Evolutionary conservation across 2,113 vertebrate species (phyloP).

Genomic region (Nestor notabilis): DNA sequence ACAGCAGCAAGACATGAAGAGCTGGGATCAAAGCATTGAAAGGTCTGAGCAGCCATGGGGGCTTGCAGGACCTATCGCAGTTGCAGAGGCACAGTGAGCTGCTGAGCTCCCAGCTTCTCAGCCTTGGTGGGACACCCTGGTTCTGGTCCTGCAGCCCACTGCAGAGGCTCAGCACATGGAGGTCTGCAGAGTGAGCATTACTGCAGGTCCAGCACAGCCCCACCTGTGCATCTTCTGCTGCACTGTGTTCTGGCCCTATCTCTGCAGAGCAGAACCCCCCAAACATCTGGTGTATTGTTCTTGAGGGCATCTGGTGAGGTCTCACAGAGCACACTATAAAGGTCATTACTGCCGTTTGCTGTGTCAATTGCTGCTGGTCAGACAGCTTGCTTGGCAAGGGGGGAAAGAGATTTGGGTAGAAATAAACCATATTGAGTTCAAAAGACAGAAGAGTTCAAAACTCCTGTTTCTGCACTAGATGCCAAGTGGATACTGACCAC

Average conservation of each 20-base stretch:
- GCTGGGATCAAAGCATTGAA: neutral
- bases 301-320: neutral
- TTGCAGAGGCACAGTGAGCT: neutral
- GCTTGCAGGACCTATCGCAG: neutral
- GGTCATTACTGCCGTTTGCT: neutral
- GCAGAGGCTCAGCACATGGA: neutral
- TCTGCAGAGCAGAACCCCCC: neutral
- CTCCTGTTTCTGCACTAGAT: neutral
- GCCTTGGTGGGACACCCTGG: neutral
- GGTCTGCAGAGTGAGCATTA: neutral
- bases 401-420: neutral
- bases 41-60: neutral
- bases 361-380: constrained; percentile 24
- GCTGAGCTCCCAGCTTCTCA: neutral
- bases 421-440: neutral
- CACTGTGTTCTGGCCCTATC: neutral
- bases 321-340: neutral
- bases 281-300: neutral
- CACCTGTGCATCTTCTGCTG: too few species aligned
- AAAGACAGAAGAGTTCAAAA: neutral
- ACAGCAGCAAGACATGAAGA: neutral
- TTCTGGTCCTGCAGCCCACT: neutral
- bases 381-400: neutral
- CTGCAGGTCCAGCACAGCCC: neutral
- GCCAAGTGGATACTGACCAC: neutral